These are phyloP conservation scores for Archaeoteleia sp. DNA, from an alignment of 2,888 invertebrate genomes.

Conservation along the genomic window DNA sequence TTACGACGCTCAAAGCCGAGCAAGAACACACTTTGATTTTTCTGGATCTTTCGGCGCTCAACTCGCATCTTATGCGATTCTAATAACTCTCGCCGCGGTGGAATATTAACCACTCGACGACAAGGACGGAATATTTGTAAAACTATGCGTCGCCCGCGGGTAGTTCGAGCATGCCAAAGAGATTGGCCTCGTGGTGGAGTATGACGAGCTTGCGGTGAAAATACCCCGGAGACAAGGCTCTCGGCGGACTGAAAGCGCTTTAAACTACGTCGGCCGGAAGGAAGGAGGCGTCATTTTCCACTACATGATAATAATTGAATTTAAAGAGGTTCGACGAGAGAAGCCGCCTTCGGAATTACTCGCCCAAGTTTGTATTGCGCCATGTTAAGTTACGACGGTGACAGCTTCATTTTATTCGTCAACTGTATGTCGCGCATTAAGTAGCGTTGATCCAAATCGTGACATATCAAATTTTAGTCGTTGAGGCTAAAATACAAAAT, in stretches of 20 bases:
- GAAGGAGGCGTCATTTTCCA: constrained; percentile 44
- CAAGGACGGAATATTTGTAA: constrained; percentile 69
- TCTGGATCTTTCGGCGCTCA: constrained; percentile 26
- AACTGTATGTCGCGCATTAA: too few species aligned
- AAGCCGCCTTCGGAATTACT: constrained; percentile 18
- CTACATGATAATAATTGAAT: constrained; percentile 51
- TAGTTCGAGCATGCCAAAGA: constrained; percentile 61
- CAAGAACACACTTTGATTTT: constrained; percentile 38
- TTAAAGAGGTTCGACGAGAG: constrained; percentile 40
- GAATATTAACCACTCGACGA: constrained; percentile 63
- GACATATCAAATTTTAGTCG: too few species aligned
- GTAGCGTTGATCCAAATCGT: too few species aligned
- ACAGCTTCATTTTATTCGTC: too few species aligned
- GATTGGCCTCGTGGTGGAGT: constrained; percentile 55
- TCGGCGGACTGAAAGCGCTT: constrained; percentile 52
- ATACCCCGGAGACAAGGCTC: constrained; percentile 61
- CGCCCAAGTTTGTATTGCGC: constrained; percentile 14
- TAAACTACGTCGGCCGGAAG: constrained; percentile 44
- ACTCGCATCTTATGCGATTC: constrained; percentile 34
- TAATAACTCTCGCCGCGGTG: constrained; percentile 41
- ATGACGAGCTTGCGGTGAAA: constrained; percentile 65
- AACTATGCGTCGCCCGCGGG: constrained; percentile 68
- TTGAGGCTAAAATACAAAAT: too few species aligned
- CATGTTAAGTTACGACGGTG: too few species aligned
- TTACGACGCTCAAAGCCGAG: not conserved